Base-by-base conservation (phyloP, 2,797 vertebrate genomes). In the Crocidura indochinensis region DNA sequence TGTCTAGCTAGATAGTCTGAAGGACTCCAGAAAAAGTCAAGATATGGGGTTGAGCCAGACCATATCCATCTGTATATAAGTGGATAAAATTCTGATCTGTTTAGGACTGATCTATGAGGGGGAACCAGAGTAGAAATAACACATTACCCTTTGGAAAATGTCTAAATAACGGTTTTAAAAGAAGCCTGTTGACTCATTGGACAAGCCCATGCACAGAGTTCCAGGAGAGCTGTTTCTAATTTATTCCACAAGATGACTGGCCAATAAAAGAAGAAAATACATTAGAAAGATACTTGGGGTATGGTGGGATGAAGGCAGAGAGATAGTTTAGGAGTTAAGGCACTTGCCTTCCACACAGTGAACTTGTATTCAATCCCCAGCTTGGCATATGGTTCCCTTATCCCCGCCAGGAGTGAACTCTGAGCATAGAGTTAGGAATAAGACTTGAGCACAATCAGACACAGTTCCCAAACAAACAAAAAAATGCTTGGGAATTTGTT, bases 91-190 rank as follows among this genome's bases (percentile, higher is more conserved):
- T 12, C 20, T 84, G 46, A 51, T 46, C 65, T 82, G 26, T 26
- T 75, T 79, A 65, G 49, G 31, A 73, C 6, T 51, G 64, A 83
- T 47, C 19, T 68, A 6, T 60, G 67, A 68, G 26, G 88, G 1
- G 1, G 10, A 29, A 60, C 26, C 56, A 75, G 71, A 67, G 56
- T 2, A 12, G 75, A 77, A 80, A 8, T 31, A 24, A 44, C 4
- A 71, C 22, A 51, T 6, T 72, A 51, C 22, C 68, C 69, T 71
- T 88, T 72, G 1, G 74, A 49, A 84, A 64, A 72, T 22, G 9
- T 77, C 78, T 78, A 65, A 87, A 79, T 60, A 76, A 56, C 3
- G 56, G 11, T 49, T 82, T 79, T 44, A 60, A 90, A 92, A 91
- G 47, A 22, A 80, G 26, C 53, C n/a, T 60, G 82, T 73, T 93